Conservation (phyloP, 1,140 invertebrate species). For the Centruroides vittatus region DNA sequence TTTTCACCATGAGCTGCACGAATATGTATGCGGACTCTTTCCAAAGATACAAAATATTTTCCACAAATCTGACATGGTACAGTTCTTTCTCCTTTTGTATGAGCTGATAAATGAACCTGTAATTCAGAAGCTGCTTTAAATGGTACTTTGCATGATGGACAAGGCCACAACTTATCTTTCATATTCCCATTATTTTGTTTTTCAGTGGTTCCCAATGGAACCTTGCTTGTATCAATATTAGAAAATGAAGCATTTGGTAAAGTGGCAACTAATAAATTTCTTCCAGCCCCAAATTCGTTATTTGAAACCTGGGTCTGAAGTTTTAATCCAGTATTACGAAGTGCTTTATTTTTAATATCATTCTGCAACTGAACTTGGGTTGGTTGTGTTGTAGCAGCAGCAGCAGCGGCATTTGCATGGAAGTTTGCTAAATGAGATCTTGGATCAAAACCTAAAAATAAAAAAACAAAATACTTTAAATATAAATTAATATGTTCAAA, state of each 20-base stretch:
- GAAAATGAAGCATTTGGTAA: conserved; percentile 18
- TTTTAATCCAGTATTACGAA: no score
- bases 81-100: conserved; percentile 20
- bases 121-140: conserved; percentile 22
- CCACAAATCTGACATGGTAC: conserved; percentile 22
- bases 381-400: conserved; percentile 4
- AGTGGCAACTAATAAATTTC: conserved; percentile 11
- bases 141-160: conserved; percentile 23
- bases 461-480: background rate
- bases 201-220: background rate
- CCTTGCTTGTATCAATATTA: conserved; percentile 13
- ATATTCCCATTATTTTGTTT: background rate
- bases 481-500: no score
- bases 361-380: no score
- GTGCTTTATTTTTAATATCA: no score
- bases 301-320: conserved; percentile 2
- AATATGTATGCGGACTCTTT: conserved; percentile 21
- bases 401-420: conserved; percentile 4
- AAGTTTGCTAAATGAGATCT: conserved; percentile 15
- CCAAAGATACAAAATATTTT: conserved; percentile 21
- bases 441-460: conserved; percentile 15
- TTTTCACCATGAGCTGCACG: conserved; percentile 15
- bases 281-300: conserved; percentile 7
- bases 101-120: conserved; percentile 20
- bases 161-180: conserved; percentile 19